Evolutionary conservation across 2,113 vertebrate genomes (phyloP).

Genomic region (Pardalotus punctatus): DNA sequence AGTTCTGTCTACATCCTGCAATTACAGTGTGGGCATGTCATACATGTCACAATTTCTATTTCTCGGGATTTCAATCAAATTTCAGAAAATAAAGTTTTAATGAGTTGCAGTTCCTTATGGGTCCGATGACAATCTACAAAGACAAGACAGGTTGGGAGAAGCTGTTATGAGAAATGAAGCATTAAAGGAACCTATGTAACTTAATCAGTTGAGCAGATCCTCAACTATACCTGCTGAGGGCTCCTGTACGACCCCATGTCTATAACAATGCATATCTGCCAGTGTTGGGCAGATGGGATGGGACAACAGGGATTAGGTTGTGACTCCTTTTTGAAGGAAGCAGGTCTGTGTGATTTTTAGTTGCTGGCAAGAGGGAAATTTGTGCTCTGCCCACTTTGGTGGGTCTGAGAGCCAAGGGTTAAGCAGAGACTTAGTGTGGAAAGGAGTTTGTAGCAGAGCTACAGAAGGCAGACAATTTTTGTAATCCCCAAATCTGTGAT

Average conservation of each 20-base stretch:
- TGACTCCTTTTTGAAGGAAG: neutral
- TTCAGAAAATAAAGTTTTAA: neutral
- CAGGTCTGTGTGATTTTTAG: neutral
- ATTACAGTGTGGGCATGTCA: neutral
- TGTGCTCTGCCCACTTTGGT: neutral
- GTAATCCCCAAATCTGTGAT: neutral
- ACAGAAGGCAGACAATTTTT: neutral
- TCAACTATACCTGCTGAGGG: neutral
- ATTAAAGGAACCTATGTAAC: neutral
- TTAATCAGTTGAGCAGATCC: neutral
- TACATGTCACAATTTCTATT: neutral
- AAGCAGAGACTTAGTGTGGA: neutral
- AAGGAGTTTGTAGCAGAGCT: neutral
- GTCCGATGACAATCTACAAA: neutral
- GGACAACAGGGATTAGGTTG: neutral
- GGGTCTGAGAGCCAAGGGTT: neutral
- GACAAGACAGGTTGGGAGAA: neutral
- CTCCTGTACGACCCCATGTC: neutral
- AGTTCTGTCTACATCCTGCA: neutral
- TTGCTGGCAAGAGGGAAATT: neutral
- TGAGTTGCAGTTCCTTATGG: neutral
- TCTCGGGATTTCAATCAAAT: neutral
- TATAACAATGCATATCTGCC: neutral
- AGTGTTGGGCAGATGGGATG: neutral
- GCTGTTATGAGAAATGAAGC: neutral